A percentile compares a stretch with the other conserved stretches of the same genome.
Conservation (phyloP, 2,113 vertebrate genomes). For the cattle (Bos taurus) region ARS-UCD2.0 NC_037344.1:71351001-71351500, state of each 20-base stretch:
- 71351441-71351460: background rate
- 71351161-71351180: constrained; percentile 89
- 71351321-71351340: background rate
- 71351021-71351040: background rate
- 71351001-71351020: background rate
- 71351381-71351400: background rate
- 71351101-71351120: constrained; percentile 88
- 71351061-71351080: background rate
- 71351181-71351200: constrained; percentile 95
- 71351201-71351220: constrained; percentile 85
- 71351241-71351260: background rate
- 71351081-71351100: background rate
- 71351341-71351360: background rate
- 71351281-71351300: background rate
- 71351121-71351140: constrained; percentile 95
- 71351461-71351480: background rate
- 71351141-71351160: constrained; percentile 90
- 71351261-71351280: background rate
- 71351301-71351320: background rate
- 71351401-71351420: background rate
- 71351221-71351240: background rate
- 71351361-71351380: background rate
- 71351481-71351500: background rate
- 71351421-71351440: background rate
- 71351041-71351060: background rate